Evolutionary conservation across 2,888 invertebrate genomes (phyloP), one percentile per base, ranked within the genome.

Genomic region (Patella ulyssiponensis): DNA sequence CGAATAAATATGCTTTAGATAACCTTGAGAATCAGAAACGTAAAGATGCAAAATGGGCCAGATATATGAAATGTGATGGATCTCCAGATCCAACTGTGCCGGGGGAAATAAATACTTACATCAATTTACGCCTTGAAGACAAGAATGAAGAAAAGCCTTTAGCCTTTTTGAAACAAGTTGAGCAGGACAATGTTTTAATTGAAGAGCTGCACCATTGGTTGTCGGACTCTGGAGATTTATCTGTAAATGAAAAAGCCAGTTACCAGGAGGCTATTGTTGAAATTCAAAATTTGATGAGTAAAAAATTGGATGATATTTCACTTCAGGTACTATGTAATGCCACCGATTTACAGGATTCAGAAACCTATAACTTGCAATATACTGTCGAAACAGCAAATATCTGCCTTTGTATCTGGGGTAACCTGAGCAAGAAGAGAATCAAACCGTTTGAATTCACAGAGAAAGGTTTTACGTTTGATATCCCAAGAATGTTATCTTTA

Each of bases 11-110:
- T 14, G 78, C 81, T 11, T 80, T 90, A 15, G 76, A 83, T 71
- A 78, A 81, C 14, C 78, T 85, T 27, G 81, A 88, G 70, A 81
- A 83, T 52, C 84, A 85, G 44, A 82, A 87, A 20, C 81, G 90
- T 15, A 88, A 86, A 72, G 83, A 87, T 58, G 85, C 88, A 15
- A 90, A 91, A 90, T 92, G 92, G 92, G 87, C 87, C 15, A 83
- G 92, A 23, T 91, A 91, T 83, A 90, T 91, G 91, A 82, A 87
- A 64, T 91, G 91, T 83, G 91, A 92, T 84, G 91, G 91, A 5
- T 91, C 91, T 5, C 91, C 92, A 0, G 90, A 91, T 75, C 92
- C 92, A 3, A 86, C 89, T 9, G 84, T 86, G 27, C 89, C 86
- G 44, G 89, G 90, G 52, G 91, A 92, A 82, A 91, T 92, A 71